Evolutionary conservation across 1,140 invertebrate genomes (phyloP).

Genomic region (Drosophila ercepeae): DNA sequence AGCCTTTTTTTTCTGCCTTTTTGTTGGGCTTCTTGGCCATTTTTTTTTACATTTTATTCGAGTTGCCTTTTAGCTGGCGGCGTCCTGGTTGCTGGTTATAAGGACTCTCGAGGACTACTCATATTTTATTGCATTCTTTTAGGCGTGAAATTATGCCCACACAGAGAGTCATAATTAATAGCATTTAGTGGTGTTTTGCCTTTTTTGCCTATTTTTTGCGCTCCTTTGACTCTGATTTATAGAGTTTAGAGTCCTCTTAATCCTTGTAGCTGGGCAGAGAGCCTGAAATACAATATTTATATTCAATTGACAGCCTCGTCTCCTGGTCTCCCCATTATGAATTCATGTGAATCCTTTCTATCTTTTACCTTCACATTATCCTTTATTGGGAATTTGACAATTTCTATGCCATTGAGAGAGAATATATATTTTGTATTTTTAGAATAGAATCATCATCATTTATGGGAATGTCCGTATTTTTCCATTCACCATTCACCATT

Average conservation of each 20-base stretch:
- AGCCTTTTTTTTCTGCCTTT: conserved; percentile 21
- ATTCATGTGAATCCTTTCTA: not conserved
- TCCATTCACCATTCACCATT: not conserved
- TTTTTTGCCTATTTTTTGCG: not conserved
- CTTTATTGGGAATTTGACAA: not conserved
- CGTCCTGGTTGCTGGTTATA: not conserved
- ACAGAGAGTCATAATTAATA: conserved; percentile 70
- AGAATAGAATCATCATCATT: not conserved
- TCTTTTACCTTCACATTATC: not conserved
- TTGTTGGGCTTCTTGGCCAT: not conserved
- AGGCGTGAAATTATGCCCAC: conserved; percentile 66
- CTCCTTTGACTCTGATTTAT: conserved; percentile 24
- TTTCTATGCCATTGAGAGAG: not conserved
- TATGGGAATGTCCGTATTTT: not conserved
- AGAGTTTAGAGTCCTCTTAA: not conserved
- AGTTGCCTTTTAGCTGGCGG: not conserved
- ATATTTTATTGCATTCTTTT: conserved; percentile 70
- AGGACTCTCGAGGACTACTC: conserved; percentile 24
- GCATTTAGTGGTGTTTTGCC: not conserved
- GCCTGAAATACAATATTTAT: not conserved
- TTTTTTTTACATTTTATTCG: conserved; percentile 18
- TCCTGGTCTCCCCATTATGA: not conserved
- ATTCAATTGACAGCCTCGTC: not conserved
- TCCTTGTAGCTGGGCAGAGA: not conserved
- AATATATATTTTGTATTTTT: conserved; percentile 16